Evolutionary conservation across 2,888 invertebrate species (phyloP).

Genomic region (Caenorhabditis becei): DNA sequence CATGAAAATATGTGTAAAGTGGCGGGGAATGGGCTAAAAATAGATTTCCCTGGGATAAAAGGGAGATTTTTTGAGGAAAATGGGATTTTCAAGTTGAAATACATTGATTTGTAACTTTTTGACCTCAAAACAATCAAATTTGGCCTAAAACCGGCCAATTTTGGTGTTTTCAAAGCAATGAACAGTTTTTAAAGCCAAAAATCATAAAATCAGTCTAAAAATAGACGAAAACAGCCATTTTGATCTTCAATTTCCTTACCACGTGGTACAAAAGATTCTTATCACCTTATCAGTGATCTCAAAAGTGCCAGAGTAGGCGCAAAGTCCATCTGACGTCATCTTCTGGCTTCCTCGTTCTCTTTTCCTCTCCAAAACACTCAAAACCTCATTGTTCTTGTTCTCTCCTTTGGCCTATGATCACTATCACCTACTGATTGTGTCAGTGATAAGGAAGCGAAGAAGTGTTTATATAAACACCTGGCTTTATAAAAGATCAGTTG

Average conservation of each 20-base stretch:
- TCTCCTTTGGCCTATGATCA: conserved; percentile 24
- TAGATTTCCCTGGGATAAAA: background rate
- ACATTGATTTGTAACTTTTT: too few species aligned
- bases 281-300: too few species aligned
- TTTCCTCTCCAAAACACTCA: conserved; percentile 44
- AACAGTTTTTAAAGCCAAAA: too few species aligned
- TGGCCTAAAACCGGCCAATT: too few species aligned
- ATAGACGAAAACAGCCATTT: too few species aligned
- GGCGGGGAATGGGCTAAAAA: conserved; percentile 1
- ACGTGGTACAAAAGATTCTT: too few species aligned
- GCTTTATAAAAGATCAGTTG: background rate
- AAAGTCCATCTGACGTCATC: conserved; percentile 37
- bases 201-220: too few species aligned
- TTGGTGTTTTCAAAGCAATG: too few species aligned
- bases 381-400: too few species aligned
- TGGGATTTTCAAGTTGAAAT: too few species aligned
- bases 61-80: background rate
- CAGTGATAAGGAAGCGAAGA: conserved; percentile 19
- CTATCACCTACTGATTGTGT: background rate
- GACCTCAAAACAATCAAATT: too few species aligned
- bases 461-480: conserved; percentile 35
- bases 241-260: conserved; percentile 22
- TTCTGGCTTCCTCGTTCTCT: conserved; percentile 28
- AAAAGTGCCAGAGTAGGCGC: conserved; percentile 17
- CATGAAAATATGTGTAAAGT: too few species aligned